These are phyloP conservation scores for Sylvilagus floridanus DNA, from an alignment of 2,797 vertebrate species.

Conservation along the genomic window DNA sequence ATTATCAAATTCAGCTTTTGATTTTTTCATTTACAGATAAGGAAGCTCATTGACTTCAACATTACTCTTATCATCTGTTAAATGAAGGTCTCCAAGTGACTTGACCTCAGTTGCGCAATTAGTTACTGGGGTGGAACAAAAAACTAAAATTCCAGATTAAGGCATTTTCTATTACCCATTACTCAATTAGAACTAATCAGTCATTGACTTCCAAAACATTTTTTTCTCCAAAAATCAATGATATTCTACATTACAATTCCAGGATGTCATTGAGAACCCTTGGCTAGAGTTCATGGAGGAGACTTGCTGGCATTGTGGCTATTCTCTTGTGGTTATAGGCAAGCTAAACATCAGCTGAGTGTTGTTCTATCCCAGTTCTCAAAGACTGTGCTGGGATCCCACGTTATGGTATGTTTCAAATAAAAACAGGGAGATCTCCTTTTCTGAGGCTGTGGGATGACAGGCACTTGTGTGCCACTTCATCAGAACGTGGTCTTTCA, in stretches of 20 bases:
- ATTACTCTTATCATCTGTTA: conserved; percentile 34
- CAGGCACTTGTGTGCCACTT: conserved; percentile 84
- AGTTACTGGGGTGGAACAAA: not conserved
- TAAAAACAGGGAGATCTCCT: conserved; percentile 84
- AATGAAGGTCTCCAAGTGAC: not conserved
- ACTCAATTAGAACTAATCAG: not conserved
- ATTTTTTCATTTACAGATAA: conserved; percentile 4
- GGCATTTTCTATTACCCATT: not conserved
- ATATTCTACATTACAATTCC: conserved; percentile 70
- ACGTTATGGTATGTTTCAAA: conserved; percentile 79
- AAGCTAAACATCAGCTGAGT: conserved; percentile 83
- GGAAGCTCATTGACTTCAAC: not conserved
- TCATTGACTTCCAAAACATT: conserved; percentile 41
- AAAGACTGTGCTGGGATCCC: conserved; percentile 79
- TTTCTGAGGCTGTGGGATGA: conserved; percentile 85
- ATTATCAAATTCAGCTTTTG: conserved; percentile 32
- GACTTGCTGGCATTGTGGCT: conserved; percentile 81
- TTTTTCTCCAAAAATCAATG: not conserved
- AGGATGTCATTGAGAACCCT: conserved; percentile 72
- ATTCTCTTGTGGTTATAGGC: conserved; percentile 68
- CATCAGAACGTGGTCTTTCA: conserved; percentile 84
- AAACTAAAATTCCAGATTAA: not conserved
- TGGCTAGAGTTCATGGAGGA: conserved; percentile 76
- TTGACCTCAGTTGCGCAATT: not conserved
- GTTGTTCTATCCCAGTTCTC: conserved; percentile 80